Evolutionary conservation across 2,797 vertebrate genomes (phyloP).

Genomic region (Sitta carolinensis): DNA sequence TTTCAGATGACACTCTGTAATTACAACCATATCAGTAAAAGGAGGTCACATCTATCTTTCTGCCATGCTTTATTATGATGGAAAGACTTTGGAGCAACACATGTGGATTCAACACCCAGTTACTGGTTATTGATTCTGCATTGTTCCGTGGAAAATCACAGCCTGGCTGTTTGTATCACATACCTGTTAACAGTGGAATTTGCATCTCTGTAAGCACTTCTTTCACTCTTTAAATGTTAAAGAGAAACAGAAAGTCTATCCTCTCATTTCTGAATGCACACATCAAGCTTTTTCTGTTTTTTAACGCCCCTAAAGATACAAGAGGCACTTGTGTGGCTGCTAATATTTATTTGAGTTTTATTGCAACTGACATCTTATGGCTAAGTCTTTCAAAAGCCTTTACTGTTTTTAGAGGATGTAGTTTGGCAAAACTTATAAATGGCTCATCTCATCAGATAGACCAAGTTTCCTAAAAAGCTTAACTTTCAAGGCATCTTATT

Average conservation of each 20-base stretch:
- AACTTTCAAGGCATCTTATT: not conserved
- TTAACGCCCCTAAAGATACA: not conserved
- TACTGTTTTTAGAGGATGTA: not conserved
- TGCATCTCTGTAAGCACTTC: not conserved
- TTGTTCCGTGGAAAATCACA: not conserved
- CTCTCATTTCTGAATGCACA: not conserved
- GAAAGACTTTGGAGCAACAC: not conserved
- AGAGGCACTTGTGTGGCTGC: not conserved
- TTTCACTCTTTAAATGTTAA: not conserved
- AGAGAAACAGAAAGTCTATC: not conserved
- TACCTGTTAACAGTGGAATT: not conserved
- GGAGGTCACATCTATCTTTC: not conserved
- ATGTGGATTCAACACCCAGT: not conserved
- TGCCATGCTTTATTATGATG: not conserved
- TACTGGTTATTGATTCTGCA: not conserved
- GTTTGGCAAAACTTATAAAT: not conserved
- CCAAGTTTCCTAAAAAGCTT: not conserved
- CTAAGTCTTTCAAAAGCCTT: not conserved
- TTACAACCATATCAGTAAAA: not conserved
- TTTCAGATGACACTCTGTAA: not conserved
- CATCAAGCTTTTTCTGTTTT: accelerated
- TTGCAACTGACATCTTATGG: not conserved
- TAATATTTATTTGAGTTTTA: not conserved
- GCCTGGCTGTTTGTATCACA: not conserved
- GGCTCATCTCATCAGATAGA: not conserved